phyloP scores from a whole-genome alignment of 2,113 vertebrate genomes.

The Dicaeum eximium region DNA sequence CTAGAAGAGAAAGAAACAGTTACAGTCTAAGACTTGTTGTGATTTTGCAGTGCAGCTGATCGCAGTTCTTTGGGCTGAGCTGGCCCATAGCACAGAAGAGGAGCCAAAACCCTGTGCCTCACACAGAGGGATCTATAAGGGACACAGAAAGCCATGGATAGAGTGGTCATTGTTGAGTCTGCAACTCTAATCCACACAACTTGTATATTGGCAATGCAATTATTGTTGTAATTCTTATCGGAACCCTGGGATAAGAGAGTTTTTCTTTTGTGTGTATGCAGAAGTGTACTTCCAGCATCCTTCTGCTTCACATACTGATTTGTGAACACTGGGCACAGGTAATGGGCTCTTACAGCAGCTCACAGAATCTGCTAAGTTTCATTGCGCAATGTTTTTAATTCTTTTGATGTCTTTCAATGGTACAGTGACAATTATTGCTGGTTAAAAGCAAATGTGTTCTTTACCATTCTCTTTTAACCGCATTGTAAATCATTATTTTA shows the following conservation, averaged over 20 bases:
- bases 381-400: not conserved
- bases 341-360: not conserved
- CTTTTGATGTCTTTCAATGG: not conserved
- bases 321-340: not conserved
- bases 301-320: not conserved
- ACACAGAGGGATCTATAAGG: not conserved
- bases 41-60: not conserved
- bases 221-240: not conserved
- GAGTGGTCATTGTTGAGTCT: not conserved
- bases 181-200: not conserved
- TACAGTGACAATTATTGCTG: not conserved
- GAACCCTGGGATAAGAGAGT: not conserved
- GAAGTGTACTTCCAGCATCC: not conserved
- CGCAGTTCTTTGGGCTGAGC: not conserved
- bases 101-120: not conserved
- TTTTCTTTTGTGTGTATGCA: not conserved
- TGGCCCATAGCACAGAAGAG: not conserved
- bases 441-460: constrained; percentile 9
- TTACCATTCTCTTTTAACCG: not conserved
- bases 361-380: not conserved
- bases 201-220: not conserved
- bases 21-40: not conserved
- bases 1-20: not conserved
- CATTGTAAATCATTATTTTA: constrained; percentile 43
- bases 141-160: not conserved